These are phyloP conservation scores for Notarius lentiginosus DNA, from an alignment of 2,113 vertebrate species.

Conservation along the genomic window DNA sequence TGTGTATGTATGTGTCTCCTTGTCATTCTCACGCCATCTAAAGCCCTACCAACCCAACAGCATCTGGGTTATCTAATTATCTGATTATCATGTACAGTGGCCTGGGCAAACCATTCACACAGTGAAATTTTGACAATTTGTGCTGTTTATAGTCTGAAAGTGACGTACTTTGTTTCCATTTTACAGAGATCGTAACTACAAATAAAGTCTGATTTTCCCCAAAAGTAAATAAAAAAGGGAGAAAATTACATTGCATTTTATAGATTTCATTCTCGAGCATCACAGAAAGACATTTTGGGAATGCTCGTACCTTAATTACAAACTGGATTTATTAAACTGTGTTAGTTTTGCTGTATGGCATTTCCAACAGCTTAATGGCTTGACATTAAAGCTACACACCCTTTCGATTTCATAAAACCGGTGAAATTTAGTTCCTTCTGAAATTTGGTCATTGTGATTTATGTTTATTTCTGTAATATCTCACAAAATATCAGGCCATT, in stretches of 20 bases:
- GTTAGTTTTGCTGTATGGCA: not conserved
- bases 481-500: too few species aligned
- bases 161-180: not conserved
- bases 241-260: not conserved
- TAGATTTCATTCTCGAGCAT: not conserved
- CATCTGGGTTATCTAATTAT: not conserved
- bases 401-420: not conserved
- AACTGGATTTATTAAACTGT: not conserved
- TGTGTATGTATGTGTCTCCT: not conserved
- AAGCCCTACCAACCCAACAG: not conserved
- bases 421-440: not conserved
- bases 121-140: not conserved
- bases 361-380: not conserved
- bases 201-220: not conserved
- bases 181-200: not conserved
- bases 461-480: too few species aligned
- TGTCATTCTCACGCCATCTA: conserved; percentile 21
- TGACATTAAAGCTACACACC: not conserved
- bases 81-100: not conserved
- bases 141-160: not conserved
- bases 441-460: too few species aligned
- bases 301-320: not conserved
- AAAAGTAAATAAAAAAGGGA: not conserved
- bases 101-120: not conserved
- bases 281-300: not conserved